Conservation (phyloP, 2,888 invertebrate species). For the Hartigia nigra region DNA sequence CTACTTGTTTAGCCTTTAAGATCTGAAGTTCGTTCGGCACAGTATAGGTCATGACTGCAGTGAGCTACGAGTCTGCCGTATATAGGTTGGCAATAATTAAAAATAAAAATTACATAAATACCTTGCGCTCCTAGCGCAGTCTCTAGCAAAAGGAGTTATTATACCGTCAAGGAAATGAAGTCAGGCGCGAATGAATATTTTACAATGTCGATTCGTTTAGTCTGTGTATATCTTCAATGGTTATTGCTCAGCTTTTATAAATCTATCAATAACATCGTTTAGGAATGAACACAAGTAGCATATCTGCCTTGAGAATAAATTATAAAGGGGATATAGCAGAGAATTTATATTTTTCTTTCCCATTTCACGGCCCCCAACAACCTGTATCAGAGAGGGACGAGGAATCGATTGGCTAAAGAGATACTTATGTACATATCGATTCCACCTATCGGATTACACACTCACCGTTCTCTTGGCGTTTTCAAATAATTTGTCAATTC, state of each 20-base stretch:
- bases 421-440: background rate
- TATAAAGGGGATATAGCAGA: background rate
- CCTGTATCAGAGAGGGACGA: background rate
- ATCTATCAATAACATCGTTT: background rate
- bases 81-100: background rate
- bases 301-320: background rate
- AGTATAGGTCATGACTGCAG: background rate
- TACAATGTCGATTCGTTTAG: background rate
- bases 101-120: background rate
- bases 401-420: background rate
- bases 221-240: background rate
- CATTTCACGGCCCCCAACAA: background rate
- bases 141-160: background rate
- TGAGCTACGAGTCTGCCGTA: background rate
- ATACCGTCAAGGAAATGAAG: background rate
- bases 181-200: background rate
- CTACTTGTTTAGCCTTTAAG: background rate
- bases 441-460: background rate
- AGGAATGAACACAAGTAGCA: background rate
- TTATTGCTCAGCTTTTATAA: background rate
- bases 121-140: background rate
- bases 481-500: conserved; percentile 35
- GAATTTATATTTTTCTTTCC: background rate
- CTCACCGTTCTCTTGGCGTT: conserved; percentile 12
- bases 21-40: background rate